phyloP scores from a whole-genome alignment of 1,140 invertebrate species.

The Phymastichus coffea region DNA sequence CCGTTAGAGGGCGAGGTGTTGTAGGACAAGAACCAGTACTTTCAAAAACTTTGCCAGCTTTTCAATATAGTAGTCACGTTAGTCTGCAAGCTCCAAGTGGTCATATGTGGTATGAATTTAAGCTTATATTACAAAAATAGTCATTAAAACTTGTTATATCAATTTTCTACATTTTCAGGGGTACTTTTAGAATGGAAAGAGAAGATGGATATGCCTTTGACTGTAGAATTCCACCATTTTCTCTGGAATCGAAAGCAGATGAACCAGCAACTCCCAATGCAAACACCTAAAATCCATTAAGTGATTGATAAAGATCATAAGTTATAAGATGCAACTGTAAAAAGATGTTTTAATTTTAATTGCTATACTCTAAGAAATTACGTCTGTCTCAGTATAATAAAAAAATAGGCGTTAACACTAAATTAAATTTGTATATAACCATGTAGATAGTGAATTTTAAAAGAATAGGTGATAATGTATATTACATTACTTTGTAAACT shows the following conservation, averaged over 20 bases:
- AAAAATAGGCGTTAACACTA: slow-evolving; percentile 10
- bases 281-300: slow-evolving; percentile 30
- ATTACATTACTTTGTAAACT: slow-evolving; percentile 19
- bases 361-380: slow-evolving; percentile 4
- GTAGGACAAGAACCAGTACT: slow-evolving; percentile 94
- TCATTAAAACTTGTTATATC: neutral
- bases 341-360: slow-evolving; percentile 9
- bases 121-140: slow-evolving; percentile 9
- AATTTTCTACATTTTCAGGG: slow-evolving; percentile 68
- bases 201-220: slow-evolving; percentile 95
- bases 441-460: slow-evolving; percentile 1
- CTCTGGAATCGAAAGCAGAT: slow-evolving; percentile 89
- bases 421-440: slow-evolving; percentile 24
- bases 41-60: slow-evolving; percentile 83
- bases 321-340: no score
- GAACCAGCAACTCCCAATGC: slow-evolving; percentile 52
- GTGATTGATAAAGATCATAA: neutral
- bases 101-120: slow-evolving; percentile 86
- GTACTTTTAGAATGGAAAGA: slow-evolving; percentile 93
- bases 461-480: slow-evolving; percentile 3
- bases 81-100: slow-evolving; percentile 96
- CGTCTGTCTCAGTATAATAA: slow-evolving; percentile 13
- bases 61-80: slow-evolving; percentile 97
- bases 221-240: slow-evolving; percentile 95
- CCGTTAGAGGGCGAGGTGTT: slow-evolving; percentile 89